Evolutionary conservation across 2,888 invertebrate species (phyloP).

Genomic region (Epinotia demarniana): DNA sequence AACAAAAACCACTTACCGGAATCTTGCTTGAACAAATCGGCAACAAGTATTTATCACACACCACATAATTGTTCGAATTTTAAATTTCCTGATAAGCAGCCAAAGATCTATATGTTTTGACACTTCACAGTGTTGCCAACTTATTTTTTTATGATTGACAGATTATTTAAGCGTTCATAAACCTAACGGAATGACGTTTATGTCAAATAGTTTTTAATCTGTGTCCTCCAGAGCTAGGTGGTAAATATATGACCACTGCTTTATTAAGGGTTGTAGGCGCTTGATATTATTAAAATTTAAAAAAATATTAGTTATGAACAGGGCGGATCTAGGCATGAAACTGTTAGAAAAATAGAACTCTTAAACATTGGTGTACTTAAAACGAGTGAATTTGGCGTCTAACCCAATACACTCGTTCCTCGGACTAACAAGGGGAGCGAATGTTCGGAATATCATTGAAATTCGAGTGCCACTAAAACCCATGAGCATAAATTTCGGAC

Average conservation of each 20-base stretch:
- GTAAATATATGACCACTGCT: not conserved
- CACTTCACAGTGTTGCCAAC: not conserved
- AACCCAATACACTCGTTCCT: not conserved
- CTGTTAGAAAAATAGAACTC: not conserved
- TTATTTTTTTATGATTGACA: not conserved
- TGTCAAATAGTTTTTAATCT: not conserved
- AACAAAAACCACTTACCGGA: slow-evolving; percentile 1
- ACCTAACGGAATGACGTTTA: not conserved
- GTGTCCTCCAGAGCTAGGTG: not conserved
- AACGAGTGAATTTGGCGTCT: not conserved
- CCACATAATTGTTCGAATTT: not conserved
- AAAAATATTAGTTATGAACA: too few relatives aligned
- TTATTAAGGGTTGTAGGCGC: not conserved
- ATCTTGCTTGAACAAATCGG: not conserved
- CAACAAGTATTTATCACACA: not conserved
- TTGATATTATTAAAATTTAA: too few relatives aligned
- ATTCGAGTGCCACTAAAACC: slow-evolving; percentile 72
- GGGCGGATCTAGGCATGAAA: too few relatives aligned
- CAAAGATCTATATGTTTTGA: not conserved
- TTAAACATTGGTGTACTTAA: not conserved
- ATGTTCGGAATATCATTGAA: slow-evolving; percentile 65
- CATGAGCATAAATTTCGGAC: slow-evolving; percentile 66
- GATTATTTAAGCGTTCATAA: not conserved
- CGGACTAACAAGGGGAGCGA: slow-evolving; percentile 19
- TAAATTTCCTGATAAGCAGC: not conserved